Evolutionary conservation across 2,888 invertebrate genomes (phyloP).

Genomic region (Drosophila eohydei): DNA sequence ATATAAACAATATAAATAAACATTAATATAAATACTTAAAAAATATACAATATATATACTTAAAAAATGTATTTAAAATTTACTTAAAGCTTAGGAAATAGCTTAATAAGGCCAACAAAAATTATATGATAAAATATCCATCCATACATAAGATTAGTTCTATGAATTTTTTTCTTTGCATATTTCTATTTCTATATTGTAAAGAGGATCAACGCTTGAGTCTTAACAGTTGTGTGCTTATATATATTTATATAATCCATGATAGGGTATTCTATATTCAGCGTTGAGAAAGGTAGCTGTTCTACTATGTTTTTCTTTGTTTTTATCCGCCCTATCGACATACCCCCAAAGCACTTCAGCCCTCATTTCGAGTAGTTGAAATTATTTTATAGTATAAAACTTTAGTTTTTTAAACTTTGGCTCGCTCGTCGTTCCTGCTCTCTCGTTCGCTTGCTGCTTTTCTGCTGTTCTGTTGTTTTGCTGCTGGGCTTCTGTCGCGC

Average conservation of each 20-base stretch:
- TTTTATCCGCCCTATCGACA: slow-evolving; percentile 17
- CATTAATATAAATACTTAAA: no score
- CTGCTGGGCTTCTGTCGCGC: slow-evolving; percentile 27
- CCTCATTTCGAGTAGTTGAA: slow-evolving; percentile 76
- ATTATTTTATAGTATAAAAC: slow-evolving; percentile 81
- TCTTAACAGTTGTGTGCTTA: neutral
- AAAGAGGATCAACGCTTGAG: neutral
- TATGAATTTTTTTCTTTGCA: no score
- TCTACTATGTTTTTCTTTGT: slow-evolving; percentile 20
- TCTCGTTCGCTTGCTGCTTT: slow-evolving; percentile 14
- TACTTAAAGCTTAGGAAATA: no score
- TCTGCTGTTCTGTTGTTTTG: slow-evolving; percentile 17
- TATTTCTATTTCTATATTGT: no score
- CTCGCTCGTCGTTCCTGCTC: slow-evolving; percentile 16
- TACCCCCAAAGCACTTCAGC: slow-evolving; percentile 24
- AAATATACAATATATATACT: no score
- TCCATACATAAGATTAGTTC: no score
- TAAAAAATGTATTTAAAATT: no score
- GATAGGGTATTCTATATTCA: slow-evolving; percentile 4
- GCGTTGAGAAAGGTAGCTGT: neutral
- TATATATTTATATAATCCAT: neutral
- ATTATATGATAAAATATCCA: no score
- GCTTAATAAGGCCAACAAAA: no score
- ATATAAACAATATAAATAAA: no score
- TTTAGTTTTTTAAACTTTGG: slow-evolving; percentile 77